phyloP scores from a whole-genome alignment of 2,797 vertebrate species.

The Acipenser transmontanus region DNA sequence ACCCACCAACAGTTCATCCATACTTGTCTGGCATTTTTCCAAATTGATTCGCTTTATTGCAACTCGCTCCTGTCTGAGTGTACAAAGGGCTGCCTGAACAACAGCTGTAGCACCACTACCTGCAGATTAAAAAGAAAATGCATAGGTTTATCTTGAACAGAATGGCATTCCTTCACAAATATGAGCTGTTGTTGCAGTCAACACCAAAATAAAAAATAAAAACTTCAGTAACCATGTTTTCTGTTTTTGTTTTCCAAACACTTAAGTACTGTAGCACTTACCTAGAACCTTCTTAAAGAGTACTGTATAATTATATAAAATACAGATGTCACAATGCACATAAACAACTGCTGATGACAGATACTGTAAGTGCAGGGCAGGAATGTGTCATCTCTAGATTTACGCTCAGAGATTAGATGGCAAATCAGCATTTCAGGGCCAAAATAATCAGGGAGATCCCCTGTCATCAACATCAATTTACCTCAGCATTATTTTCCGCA shows the following conservation, averaged over 20 bases:
- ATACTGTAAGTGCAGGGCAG: constrained; percentile 36
- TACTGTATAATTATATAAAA: constrained; percentile 28
- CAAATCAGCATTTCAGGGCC: constrained; percentile 11
- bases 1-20: constrained; percentile 96
- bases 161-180: no score
- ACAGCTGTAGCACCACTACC: constrained; percentile 96
- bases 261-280: neutral
- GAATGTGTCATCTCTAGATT: constrained; percentile 29
- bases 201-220: no score
- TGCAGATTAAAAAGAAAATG: constrained; percentile 36
- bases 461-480: no score
- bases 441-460: no score
- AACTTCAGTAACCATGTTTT: no score
- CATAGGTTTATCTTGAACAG: no score
- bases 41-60: constrained; percentile 98
- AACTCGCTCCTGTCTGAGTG: constrained; percentile 90
- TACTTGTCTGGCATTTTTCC: constrained; percentile 99
- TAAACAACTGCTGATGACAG: constrained; percentile 43
- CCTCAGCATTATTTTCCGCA: no score
- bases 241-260: neutral
- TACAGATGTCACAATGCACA: constrained; percentile 22
- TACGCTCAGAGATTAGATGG: constrained; percentile 23
- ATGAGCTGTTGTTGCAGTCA: no score
- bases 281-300: neutral
- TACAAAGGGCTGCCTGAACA: constrained; percentile 93